Conservation (phyloP, 2,888 invertebrate genomes). For the Schrankia costaestrigalis region DNA sequence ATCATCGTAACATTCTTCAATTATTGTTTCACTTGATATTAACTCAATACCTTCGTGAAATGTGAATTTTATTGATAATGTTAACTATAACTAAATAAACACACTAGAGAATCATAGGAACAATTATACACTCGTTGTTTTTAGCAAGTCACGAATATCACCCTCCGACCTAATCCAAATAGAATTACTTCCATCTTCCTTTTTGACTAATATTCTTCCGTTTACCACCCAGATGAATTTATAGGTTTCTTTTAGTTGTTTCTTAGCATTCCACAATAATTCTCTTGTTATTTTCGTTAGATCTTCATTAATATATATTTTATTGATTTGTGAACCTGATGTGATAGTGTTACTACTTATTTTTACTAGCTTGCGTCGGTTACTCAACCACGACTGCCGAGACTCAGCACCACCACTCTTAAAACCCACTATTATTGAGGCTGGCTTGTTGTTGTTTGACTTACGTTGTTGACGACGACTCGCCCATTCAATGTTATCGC, state of each 20-base stretch:
- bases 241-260: slow-evolving; percentile 4
- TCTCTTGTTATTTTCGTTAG: not conserved
- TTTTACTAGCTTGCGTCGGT: slow-evolving; percentile 2
- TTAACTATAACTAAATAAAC: no score
- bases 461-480: slow-evolving; percentile 1
- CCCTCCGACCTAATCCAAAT: no score
- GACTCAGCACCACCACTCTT: slow-evolving; percentile 4
- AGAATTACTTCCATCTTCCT: no score
- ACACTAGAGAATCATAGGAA: no score
- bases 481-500: slow-evolving; percentile 4
- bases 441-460: no score
- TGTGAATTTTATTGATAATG: no score
- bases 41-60: no score
- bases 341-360: slow-evolving; percentile 3
- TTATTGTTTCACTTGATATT: no score
- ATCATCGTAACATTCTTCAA: no score
- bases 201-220: no score
- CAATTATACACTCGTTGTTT: no score
- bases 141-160: no score
- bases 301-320: slow-evolving; percentile 5
- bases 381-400: slow-evolving; percentile 3
- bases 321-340: slow-evolving; percentile 1
- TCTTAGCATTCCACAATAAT: slow-evolving; percentile 4
- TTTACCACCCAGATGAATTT: slow-evolving; percentile 6
- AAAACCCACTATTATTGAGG: slow-evolving; percentile 5